Conservation (phyloP, 2,797 vertebrate genomes). For the Phyllotis vaccarum region DNA sequence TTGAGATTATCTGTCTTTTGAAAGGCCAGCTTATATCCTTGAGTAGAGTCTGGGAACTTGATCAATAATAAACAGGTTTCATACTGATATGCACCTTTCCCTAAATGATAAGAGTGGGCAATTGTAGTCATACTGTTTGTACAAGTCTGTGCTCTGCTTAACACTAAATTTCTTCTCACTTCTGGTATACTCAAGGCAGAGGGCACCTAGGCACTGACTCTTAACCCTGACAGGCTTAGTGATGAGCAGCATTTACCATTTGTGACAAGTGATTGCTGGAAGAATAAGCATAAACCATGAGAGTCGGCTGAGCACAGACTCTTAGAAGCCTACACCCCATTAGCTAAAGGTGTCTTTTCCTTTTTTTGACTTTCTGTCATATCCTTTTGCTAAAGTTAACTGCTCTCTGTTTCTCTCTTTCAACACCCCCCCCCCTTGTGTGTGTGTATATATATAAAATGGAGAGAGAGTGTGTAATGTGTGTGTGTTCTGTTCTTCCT, state of each 20-base stretch:
- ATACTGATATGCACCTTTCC: neutral
- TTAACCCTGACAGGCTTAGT: neutral
- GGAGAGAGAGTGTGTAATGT: neutral
- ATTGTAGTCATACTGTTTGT: neutral
- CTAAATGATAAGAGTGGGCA: neutral
- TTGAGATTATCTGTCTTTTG: neutral
- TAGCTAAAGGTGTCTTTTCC: neutral
- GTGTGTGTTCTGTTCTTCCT: conserved; percentile 31
- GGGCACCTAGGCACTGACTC: neutral
- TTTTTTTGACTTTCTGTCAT: conserved; percentile 44
- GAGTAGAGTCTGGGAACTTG: neutral
- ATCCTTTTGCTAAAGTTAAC: neutral
- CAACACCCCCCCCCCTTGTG: neutral
- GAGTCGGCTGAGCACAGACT: neutral
- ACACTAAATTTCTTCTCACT: neutral
- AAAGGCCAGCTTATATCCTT: neutral
- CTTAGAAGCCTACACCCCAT: neutral
- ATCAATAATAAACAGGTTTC: conserved; percentile 3
- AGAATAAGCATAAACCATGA: neutral
- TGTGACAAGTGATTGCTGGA: neutral
- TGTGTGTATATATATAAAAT: neutral
- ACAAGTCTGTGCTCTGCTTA: neutral
- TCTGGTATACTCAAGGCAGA: neutral
- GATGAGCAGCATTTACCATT: neutral
- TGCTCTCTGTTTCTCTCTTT: too few species aligned